Evolutionary conservation across 2,888 invertebrate species (phyloP).

Genomic region (Spilarctia lutea): DNA sequence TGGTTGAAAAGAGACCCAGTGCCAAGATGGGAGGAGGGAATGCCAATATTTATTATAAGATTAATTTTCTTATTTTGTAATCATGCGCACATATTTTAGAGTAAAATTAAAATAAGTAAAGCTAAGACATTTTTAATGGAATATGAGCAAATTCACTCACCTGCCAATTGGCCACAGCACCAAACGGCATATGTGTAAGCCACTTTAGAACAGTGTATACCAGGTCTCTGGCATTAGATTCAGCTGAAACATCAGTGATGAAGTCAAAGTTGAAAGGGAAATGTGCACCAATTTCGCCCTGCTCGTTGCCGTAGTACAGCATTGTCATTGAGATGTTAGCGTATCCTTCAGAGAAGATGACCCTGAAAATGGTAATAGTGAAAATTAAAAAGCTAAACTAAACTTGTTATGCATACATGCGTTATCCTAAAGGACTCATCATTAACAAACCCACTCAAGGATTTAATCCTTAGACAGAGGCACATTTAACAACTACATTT

Average conservation of each 20-base stretch:
- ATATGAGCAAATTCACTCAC: slow-evolving; percentile 67
- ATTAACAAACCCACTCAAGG: background rate
- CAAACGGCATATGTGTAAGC: slow-evolving; percentile 87
- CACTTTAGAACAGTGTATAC: slow-evolving; percentile 84
- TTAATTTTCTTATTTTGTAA: too few relatives aligned
- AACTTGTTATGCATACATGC: background rate
- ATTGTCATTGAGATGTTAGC: slow-evolving; percentile 84
- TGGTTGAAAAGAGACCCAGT: too few relatives aligned
- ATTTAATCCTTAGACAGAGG: background rate
- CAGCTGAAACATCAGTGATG: slow-evolving; percentile 77
- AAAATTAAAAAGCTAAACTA: background rate
- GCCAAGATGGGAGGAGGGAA: background rate
- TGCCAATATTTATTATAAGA: too few relatives aligned
- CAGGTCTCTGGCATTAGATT: slow-evolving; percentile 80
- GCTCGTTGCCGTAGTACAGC: slow-evolving; percentile 87
- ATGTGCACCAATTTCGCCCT: slow-evolving; percentile 80
- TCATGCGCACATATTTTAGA: too few relatives aligned
- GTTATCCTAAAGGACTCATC: background rate
- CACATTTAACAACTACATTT: too few relatives aligned
- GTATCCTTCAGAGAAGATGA: slow-evolving; percentile 88
- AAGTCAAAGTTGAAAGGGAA: slow-evolving; percentile 90
- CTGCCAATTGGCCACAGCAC: slow-evolving; percentile 88
- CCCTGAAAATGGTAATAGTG: slow-evolving; percentile 62
- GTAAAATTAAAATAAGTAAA: too few relatives aligned
- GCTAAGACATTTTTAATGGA: too few relatives aligned